A percentile compares a stretch with the other conserved stretches of the same genome.
phyloP scores from a whole-genome alignment of 1,140 invertebrate species.

The Helicoverpa armigera region DNA sequence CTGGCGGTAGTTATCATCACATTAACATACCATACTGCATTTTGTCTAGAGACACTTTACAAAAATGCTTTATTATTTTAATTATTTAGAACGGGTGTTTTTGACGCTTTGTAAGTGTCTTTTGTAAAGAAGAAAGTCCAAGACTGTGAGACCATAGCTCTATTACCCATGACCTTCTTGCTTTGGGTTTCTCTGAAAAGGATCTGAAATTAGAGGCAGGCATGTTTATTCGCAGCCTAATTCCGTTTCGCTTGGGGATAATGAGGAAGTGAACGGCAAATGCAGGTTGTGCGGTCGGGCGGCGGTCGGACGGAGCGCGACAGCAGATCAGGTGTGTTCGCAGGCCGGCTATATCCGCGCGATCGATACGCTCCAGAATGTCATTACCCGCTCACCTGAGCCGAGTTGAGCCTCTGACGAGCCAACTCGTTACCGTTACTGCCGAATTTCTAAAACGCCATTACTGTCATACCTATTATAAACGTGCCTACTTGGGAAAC shows the following conservation, averaged over 20 bases:
- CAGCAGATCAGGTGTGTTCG: constrained; percentile 49
- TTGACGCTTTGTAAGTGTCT: too few species aligned
- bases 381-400: constrained; percentile 69
- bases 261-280: constrained; percentile 44
- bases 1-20: too few species aligned
- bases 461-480: constrained; percentile 11
- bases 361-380: constrained; percentile 73
- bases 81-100: too few species aligned
- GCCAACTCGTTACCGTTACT: constrained; percentile 46
- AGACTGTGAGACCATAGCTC: too few species aligned
- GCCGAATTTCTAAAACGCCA: constrained; percentile 43
- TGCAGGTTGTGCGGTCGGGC: constrained; percentile 38
- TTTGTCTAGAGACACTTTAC: too few species aligned
- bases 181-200: too few species aligned
- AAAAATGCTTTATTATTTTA: too few species aligned
- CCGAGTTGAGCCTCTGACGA: constrained; percentile 36
- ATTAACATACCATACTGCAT: too few species aligned
- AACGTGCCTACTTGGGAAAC: constrained; percentile 4
- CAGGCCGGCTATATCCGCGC: constrained; percentile 60
- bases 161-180: too few species aligned
- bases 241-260: constrained; percentile 24
- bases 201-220: not conserved
- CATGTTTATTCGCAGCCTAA: constrained; percentile 28
- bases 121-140: too few species aligned
- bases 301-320: constrained; percentile 35